Percentiles rank a stretch among this genome's conserved stretches.
Conservation (phyloP, 1,140 invertebrate genomes). For the Anoplophora glabripennis region DNA sequence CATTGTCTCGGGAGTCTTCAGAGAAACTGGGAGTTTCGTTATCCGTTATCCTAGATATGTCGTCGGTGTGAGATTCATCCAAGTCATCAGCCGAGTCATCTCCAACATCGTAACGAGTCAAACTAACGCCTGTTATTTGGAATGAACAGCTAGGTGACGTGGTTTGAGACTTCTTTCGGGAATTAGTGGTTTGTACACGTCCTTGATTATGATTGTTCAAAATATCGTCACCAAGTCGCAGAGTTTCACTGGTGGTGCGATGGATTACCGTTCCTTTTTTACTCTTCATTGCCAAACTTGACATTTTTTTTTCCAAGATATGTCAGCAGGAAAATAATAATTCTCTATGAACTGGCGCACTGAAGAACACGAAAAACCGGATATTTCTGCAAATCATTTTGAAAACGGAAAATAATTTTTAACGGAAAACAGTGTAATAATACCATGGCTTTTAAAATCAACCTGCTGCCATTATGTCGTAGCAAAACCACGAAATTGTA, state of each 20-base stretch:
- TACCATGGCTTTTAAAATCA: too few relatives aligned
- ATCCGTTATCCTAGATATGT: slow-evolving; percentile 78
- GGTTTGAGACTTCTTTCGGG: slow-evolving; percentile 52
- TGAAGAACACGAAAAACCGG: too few relatives aligned
- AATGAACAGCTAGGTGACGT: slow-evolving; percentile 77
- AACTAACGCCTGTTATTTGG: slow-evolving; percentile 81
- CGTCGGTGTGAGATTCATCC: slow-evolving; percentile 90
- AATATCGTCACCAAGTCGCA: slow-evolving; percentile 62
- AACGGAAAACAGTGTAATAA: too few relatives aligned
- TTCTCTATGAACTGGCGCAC: neutral
- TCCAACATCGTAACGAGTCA: slow-evolving; percentile 69
- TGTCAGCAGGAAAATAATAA: neutral
- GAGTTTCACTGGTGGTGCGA: slow-evolving; percentile 73
- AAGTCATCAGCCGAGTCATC: slow-evolving; percentile 91
- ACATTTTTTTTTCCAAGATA: slow-evolving; percentile 7
- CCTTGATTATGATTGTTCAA: slow-evolving; percentile 12
- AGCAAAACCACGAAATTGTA: too few relatives aligned
- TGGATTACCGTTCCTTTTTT: slow-evolving; percentile 60
- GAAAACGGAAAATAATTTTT: too few relatives aligned
- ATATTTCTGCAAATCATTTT: too few relatives aligned
- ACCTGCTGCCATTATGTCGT: too few relatives aligned
- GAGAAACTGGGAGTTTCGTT: slow-evolving; percentile 83
- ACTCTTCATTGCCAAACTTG: slow-evolving; percentile 21
- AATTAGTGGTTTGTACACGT: slow-evolving; percentile 6
- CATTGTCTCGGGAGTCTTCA: slow-evolving; percentile 50